Evolutionary conservation across 2,113 vertebrate genomes (phyloP).

Genomic region (Microcebus tavaratra): DNA sequence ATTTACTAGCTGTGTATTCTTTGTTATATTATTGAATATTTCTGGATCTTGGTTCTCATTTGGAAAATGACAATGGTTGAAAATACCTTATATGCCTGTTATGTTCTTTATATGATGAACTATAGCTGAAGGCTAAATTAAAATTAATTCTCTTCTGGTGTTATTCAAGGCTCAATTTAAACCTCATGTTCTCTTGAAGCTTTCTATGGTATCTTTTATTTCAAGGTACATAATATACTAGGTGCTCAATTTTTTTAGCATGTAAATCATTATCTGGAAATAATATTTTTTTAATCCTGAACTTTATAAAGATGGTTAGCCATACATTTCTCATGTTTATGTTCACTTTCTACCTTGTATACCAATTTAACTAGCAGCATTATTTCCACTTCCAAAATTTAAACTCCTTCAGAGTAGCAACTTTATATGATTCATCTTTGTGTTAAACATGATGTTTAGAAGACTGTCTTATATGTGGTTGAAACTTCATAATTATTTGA

Average conservation of each 20-base stretch:
- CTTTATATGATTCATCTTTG: neutral
- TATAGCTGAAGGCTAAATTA: neutral
- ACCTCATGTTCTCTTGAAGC: neutral
- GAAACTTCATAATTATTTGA: neutral
- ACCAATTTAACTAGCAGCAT: neutral
- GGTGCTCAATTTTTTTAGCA: neutral
- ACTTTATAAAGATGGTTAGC: neutral
- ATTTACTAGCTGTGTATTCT: neutral
- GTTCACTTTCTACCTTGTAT: neutral
- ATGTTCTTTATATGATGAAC: neutral
- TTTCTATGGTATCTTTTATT: neutral
- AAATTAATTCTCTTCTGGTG: neutral
- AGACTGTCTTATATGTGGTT: neutral
- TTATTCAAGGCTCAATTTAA: neutral
- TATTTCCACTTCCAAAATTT: neutral
- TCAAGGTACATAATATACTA: neutral
- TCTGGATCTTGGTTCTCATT: neutral
- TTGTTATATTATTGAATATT: neutral
- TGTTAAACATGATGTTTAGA: neutral
- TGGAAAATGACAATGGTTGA: neutral
- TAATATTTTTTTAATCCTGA: neutral
- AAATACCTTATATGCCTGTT: neutral
- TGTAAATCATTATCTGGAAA: neutral
- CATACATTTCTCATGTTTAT: neutral
- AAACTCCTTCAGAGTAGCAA: neutral